A percentile compares a stretch with the other conserved stretches of the same genome.
Conservation (phyloP, 2,888 invertebrate genomes). For the Hetaerina titia region DNA sequence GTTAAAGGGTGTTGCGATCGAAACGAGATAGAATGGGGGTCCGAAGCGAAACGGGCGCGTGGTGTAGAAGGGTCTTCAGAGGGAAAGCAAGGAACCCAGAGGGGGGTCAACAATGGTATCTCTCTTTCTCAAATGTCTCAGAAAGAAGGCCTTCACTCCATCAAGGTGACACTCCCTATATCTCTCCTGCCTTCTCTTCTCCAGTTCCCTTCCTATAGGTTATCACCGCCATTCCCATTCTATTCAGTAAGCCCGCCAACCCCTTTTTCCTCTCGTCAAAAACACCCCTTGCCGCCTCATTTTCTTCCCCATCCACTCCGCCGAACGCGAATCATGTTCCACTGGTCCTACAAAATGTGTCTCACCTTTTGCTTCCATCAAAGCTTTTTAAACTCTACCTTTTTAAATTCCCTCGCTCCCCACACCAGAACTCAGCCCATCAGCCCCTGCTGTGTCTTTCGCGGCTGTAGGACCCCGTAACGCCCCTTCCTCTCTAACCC, state of each 20-base stretch:
- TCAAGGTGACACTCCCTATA: constrained; percentile 38
- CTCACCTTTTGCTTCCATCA: constrained; percentile 27
- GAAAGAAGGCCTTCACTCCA: constrained; percentile 42
- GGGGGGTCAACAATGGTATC: constrained; percentile 56
- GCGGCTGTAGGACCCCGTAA: too few relatives aligned
- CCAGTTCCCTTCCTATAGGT: not conserved
- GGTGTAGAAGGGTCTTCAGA: not conserved
- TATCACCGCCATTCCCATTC: not conserved
- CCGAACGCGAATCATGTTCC: constrained; percentile 5
- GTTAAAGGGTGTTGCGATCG: not conserved
- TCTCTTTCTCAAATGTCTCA: constrained; percentile 56
- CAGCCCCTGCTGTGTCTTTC: not conserved
- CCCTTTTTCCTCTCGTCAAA: not conserved
- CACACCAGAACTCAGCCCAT: not conserved
- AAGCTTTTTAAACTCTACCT: not conserved
- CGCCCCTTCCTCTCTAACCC: too few relatives aligned
- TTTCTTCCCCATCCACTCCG: too few relatives aligned
- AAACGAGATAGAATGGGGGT: not conserved
- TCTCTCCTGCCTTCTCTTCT: not conserved
- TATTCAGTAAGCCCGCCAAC: not conserved
- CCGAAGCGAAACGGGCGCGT: not conserved
- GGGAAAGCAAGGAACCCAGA: not conserved
- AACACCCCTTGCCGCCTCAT: not conserved
- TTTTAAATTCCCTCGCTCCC: not conserved
- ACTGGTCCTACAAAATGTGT: constrained; percentile 14